Evolutionary conservation across 2,797 vertebrate species (phyloP).

Genomic region (Pseudocheirus occidentalis): DNA sequence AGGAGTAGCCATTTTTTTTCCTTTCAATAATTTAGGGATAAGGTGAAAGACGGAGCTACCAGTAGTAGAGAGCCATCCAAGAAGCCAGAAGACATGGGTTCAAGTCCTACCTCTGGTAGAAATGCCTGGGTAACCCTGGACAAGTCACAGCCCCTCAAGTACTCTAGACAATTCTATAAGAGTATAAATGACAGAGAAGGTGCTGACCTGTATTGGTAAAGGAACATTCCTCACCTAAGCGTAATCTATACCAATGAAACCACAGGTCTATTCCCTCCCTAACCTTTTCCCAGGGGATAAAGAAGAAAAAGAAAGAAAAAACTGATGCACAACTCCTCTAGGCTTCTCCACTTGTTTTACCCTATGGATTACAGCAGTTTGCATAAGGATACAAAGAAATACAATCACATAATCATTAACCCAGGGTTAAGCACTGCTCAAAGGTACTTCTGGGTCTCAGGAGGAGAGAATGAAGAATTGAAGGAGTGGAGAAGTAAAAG

Average conservation of each 20-base stretch:
- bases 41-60: background rate
- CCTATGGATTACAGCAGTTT: background rate
- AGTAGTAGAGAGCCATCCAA: background rate
- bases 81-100: background rate
- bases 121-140: background rate
- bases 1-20: background rate
- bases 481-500: background rate
- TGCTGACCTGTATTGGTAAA: background rate
- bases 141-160: background rate
- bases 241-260: background rate
- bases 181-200: background rate
- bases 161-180: background rate
- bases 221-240: background rate
- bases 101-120: background rate
- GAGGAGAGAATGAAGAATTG: background rate
- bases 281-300: background rate
- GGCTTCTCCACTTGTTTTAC: background rate
- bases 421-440: background rate
- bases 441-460: background rate
- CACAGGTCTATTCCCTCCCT: background rate
- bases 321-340: background rate
- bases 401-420: background rate
- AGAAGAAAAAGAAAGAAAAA: background rate
- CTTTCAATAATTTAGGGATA: background rate
- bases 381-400: conserved; percentile 5